Evolutionary conservation across 2,888 invertebrate species (phyloP).

Genomic region (Pterobdella sp.): DNA sequence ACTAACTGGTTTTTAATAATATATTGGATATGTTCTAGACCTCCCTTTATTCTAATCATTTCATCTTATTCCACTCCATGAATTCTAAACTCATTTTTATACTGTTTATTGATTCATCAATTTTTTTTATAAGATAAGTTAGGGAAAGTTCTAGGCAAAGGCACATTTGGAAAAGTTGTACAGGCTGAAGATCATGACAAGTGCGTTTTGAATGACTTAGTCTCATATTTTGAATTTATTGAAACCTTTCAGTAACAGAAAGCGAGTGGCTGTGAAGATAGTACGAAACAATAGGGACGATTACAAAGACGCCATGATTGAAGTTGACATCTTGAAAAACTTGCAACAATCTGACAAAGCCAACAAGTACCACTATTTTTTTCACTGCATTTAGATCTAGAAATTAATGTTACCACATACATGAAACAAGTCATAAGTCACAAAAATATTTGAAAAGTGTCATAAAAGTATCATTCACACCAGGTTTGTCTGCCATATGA

Average conservation of each 20-base stretch:
- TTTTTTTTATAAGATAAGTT: conserved; percentile 78
- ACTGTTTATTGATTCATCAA: not conserved
- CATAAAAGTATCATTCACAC: too few relatives aligned
- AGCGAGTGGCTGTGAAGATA: conserved; percentile 75
- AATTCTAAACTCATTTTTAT: not conserved
- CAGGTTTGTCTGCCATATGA: not conserved
- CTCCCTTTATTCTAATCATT: not conserved
- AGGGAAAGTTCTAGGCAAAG: conserved; percentile 94
- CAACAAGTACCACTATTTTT: conserved; percentile 64
- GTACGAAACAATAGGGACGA: conserved; percentile 99
- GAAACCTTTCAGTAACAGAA: conserved; percentile 40
- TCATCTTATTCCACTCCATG: not conserved
- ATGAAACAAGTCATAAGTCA: too few relatives aligned
- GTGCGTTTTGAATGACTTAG: conserved; percentile 57
- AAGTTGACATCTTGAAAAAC: conserved; percentile 96
- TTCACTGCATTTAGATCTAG: not conserved
- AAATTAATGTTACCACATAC: not conserved
- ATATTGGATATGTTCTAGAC: conserved; percentile 10
- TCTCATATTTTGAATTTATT: not conserved
- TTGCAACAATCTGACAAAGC: conserved; percentile 87
- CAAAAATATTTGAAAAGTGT: too few relatives aligned
- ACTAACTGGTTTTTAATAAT: conserved; percentile 21
- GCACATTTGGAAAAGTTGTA: conserved; percentile 99
- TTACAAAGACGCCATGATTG: conserved; percentile 94
- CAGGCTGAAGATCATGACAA: conserved; percentile 88